Evolutionary conservation across 2,888 invertebrate genomes (phyloP), one percentile per base, ranked within the genome.

Genomic region (Euproctis similis): DNA sequence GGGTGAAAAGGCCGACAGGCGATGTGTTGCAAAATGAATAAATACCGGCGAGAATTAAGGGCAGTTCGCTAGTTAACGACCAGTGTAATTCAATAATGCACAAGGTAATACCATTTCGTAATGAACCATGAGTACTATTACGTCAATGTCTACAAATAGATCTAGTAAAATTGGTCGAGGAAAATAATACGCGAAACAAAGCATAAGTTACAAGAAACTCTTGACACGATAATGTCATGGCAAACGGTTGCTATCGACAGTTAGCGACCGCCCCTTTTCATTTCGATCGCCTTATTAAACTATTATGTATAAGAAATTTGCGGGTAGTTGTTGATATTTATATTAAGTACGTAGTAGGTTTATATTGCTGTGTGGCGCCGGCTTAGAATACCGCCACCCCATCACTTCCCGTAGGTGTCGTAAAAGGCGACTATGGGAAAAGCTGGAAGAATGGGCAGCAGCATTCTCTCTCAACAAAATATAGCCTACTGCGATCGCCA

Each of bases 21-120:
- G 61, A 74, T 77, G 76, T 78, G 74, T 84, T 81, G 82, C 82
- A 66, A 82, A 84, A 82, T 81, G 78, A 75, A 82, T 84, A 84
- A 81, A 80, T 73, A 72, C 70, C 68, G 75, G 75, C 75, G 72
- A 75, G 81, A 81, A 81, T 78, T 76, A 75, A 64, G 76, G 82
- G 77, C 78, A 81, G 77, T 74, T 73, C 75, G 73, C 69, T 64
- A 59, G 65, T 67, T 73, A 72, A 70, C 71, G 66, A 63, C 70
- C 70, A 52, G 38, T 38, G 53, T 58, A 56, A 57, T 65, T 81
- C 55, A 81, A 81, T 80, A 80, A 81, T 81, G 67, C 76, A 81
- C 40, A 47, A 37, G 29, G 42, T 39, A 45, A 44, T 42, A 42
- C 49, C 28, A 43, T 54, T 53, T 42, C 36, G 31, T 39, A 44